These are phyloP conservation scores for Parambassis ranga DNA, from an alignment of 2,797 vertebrate genomes.

Conservation along the genomic window DNA sequence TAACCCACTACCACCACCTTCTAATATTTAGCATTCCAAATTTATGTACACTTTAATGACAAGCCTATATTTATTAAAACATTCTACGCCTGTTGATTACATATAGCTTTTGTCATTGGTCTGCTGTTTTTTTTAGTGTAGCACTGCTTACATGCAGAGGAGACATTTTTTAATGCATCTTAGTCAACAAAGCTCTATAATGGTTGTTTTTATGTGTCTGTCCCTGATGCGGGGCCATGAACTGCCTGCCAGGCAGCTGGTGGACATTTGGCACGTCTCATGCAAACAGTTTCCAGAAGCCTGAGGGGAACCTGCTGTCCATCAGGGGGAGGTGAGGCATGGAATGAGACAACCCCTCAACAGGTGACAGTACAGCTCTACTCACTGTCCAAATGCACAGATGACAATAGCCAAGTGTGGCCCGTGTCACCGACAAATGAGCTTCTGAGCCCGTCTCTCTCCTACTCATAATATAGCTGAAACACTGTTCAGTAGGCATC, in stretches of 20 bases:
- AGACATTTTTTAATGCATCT: not conserved
- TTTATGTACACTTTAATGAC: not conserved
- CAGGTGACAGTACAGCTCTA: constrained; percentile 61
- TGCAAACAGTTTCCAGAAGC: constrained; percentile 54
- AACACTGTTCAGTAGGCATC: constrained; percentile 10
- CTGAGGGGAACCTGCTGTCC: constrained; percentile 69
- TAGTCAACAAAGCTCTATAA: constrained; percentile 4
- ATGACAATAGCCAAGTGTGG: constrained; percentile 35
- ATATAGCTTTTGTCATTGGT: not conserved
- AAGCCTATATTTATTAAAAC: constrained; percentile 16
- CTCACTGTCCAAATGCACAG: constrained; percentile 36
- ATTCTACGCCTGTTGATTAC: not conserved
- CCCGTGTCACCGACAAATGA: constrained; percentile 6
- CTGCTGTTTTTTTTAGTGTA: not conserved
- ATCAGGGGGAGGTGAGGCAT: constrained; percentile 59
- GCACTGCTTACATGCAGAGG: not conserved
- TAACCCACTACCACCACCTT: constrained; percentile 7
- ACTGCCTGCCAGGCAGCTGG: constrained; percentile 63
- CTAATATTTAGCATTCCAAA: constrained; percentile 1
- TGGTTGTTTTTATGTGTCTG: constrained; percentile 25
- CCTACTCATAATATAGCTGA: constrained; percentile 19
- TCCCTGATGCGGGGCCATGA: constrained; percentile 31
- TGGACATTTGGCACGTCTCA: constrained; percentile 67
- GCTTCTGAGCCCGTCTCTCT: not conserved
- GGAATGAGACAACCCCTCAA: constrained; percentile 63